phyloP scores from a whole-genome alignment of 2,113 vertebrate genomes.

The Riparia riparia region DNA sequence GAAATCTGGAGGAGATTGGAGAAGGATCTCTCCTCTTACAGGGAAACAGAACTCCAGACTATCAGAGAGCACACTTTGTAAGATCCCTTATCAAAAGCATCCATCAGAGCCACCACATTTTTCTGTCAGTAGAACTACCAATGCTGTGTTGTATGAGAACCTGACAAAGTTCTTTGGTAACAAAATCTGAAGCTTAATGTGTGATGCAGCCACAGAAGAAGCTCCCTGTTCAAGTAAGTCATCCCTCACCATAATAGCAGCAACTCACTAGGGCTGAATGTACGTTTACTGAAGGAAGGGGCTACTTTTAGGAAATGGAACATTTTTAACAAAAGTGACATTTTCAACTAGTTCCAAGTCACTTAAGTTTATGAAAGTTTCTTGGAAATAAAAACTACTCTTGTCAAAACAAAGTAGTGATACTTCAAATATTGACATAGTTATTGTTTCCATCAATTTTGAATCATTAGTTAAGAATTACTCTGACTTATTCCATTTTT shows the following conservation, averaged over 20 bases:
- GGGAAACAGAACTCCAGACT: neutral
- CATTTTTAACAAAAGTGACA: neutral
- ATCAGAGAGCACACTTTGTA: neutral
- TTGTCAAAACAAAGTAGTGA: neutral
- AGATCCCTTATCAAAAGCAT: neutral
- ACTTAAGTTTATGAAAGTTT: neutral
- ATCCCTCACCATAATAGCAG: neutral
- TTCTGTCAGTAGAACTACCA: neutral
- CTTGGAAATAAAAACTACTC: neutral
- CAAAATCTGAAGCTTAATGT: neutral
- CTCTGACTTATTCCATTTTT: neutral
- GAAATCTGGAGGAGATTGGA: neutral
- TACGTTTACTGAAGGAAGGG: neutral
- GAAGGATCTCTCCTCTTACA: neutral
- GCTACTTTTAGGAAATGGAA: neutral
- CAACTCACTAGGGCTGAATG: neutral
- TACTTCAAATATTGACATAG: neutral
- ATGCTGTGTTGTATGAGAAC: neutral
- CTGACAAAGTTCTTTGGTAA: neutral
- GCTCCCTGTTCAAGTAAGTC: neutral
- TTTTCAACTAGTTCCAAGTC: neutral
- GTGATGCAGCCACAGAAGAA: neutral
- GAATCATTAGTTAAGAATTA: neutral
- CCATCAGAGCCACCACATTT: neutral
- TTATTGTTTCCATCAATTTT: neutral